A percentile compares a stretch with the other conserved stretches of the same genome.
These are phyloP conservation scores for Cetoscarus ocellatus DNA, from an alignment of 2,797 vertebrate genomes.

Conservation along the genomic window DNA sequence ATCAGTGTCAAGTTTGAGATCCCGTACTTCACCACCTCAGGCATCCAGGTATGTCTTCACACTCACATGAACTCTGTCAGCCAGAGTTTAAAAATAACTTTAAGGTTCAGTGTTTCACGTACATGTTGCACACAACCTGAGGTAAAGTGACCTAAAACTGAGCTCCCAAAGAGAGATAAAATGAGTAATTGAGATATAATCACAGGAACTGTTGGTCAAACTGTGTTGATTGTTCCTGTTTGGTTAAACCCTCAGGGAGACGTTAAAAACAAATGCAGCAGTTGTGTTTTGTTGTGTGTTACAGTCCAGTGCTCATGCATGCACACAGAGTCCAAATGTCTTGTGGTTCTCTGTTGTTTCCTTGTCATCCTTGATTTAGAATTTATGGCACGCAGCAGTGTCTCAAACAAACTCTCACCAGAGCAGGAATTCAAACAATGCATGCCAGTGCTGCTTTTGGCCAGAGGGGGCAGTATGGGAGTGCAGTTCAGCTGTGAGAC, in stretches of 20 bases:
- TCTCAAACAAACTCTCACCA: slow-evolving; percentile 33
- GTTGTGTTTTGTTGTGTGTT: slow-evolving; percentile 27
- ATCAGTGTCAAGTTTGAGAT: slow-evolving; percentile 99
- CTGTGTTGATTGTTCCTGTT: slow-evolving; percentile 14
- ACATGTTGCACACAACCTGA: neutral
- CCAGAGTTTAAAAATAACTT: neutral
- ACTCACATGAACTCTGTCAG: neutral
- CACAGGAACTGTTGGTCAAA: slow-evolving; percentile 16
- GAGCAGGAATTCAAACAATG: slow-evolving; percentile 63
- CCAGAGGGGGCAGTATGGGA: slow-evolving; percentile 68
- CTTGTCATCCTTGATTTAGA: slow-evolving; percentile 40
- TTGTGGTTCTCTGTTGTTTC: slow-evolving; percentile 41
- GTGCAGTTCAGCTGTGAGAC: slow-evolving; percentile 6
- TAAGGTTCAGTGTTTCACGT: neutral
- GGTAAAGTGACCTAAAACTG: neutral
- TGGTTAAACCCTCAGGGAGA: slow-evolving; percentile 6
- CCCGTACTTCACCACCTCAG: slow-evolving; percentile 98
- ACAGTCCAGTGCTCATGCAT: slow-evolving; percentile 6
- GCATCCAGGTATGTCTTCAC: slow-evolving; percentile 90
- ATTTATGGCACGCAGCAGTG: slow-evolving; percentile 36
- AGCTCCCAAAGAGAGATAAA: neutral
- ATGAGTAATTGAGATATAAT: neutral
- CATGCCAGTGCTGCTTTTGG: slow-evolving; percentile 12
- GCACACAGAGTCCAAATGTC: slow-evolving; percentile 35
- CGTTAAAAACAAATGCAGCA: slow-evolving; percentile 15